Percentiles rank a stretch among this genome's conserved stretches.
phyloP scores from a whole-genome alignment of 2,888 invertebrate species.

The Hirtodrosophila cameraria region DNA sequence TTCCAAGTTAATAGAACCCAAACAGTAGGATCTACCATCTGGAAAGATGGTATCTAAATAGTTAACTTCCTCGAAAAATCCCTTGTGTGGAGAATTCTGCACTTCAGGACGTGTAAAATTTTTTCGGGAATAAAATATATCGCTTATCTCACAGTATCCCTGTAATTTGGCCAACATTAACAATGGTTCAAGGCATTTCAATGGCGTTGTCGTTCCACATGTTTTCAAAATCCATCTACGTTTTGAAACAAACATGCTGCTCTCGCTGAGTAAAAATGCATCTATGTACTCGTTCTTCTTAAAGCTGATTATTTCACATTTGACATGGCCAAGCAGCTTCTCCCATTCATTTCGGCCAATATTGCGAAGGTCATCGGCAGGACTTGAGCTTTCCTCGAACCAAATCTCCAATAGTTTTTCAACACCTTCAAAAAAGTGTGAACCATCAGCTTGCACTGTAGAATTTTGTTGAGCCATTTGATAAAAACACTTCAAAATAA shows the following conservation, averaged over 20 bases:
- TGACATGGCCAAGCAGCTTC: slow-evolving; percentile 93
- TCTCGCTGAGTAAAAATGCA: slow-evolving; percentile 98
- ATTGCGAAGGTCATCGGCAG: slow-evolving; percentile 85
- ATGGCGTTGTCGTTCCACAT: slow-evolving; percentile 99
- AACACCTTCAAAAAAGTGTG: slow-evolving; percentile 98
- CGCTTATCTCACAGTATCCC: slow-evolving; percentile 94
- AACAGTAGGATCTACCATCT: slow-evolving; percentile 97
- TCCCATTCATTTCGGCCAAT: slow-evolving; percentile 88
- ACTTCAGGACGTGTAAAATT: slow-evolving; percentile 96
- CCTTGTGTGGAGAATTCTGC: slow-evolving; percentile 89
- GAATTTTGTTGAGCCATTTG: slow-evolving; percentile 30
- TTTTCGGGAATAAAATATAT: slow-evolving; percentile 98
- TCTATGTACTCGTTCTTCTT: slow-evolving; percentile 95
- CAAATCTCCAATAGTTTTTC: slow-evolving; percentile 99
- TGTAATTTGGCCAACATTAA: slow-evolving; percentile 93
- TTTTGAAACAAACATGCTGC: slow-evolving; percentile 98
- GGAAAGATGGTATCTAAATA: slow-evolving; percentile 90
- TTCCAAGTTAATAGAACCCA: slow-evolving; percentile 94
- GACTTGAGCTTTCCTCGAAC: slow-evolving; percentile 90
- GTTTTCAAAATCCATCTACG: slow-evolving; percentile 98
- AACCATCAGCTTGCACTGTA: slow-evolving; percentile 26
- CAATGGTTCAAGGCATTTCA: slow-evolving; percentile 94
- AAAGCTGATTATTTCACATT: slow-evolving; percentile 98
- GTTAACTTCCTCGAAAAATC: slow-evolving; percentile 96
- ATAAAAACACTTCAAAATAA: slow-evolving; percentile 34